phyloP scores from a whole-genome alignment of 2,888 invertebrate genomes.

The Sepioteuthis lessoniana region DNA sequence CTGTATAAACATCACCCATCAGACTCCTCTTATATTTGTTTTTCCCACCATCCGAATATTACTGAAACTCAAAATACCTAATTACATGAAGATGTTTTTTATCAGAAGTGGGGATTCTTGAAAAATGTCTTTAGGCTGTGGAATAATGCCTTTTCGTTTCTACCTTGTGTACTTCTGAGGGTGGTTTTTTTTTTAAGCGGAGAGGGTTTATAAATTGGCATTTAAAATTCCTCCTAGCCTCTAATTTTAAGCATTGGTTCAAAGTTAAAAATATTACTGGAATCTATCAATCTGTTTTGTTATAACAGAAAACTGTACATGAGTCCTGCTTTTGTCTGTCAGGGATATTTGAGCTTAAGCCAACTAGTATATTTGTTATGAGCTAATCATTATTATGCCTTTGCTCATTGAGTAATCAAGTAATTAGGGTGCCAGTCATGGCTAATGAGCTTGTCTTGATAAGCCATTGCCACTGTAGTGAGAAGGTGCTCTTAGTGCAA shows the following conservation, averaged over 20 bases:
- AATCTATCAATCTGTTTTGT: not conserved
- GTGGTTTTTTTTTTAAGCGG: not conserved
- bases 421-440: too few relatives aligned
- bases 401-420: not conserved
- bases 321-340: too few relatives aligned
- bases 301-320: not conserved
- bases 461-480: too few relatives aligned
- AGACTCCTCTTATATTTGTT: not conserved
- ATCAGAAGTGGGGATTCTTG: not conserved
- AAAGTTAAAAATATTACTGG: not conserved
- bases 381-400: not conserved
- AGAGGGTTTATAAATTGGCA: not conserved
- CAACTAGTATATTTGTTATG: not conserved
- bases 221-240: not conserved
- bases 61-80: not conserved
- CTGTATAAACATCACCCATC: not conserved
- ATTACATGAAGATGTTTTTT: not conserved
- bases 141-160: not conserved
- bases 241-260: not conserved
- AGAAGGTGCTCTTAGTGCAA: too few relatives aligned
- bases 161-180: not conserved
- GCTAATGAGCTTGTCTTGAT: too few relatives aligned
- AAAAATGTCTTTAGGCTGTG: not conserved
- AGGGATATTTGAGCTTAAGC: too few relatives aligned
- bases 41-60: not conserved